A percentile compares a stretch with the other conserved stretches of the same genome.
phyloP scores from a whole-genome alignment of 2,797 vertebrate species.

The Sparidentex hasta region DNA sequence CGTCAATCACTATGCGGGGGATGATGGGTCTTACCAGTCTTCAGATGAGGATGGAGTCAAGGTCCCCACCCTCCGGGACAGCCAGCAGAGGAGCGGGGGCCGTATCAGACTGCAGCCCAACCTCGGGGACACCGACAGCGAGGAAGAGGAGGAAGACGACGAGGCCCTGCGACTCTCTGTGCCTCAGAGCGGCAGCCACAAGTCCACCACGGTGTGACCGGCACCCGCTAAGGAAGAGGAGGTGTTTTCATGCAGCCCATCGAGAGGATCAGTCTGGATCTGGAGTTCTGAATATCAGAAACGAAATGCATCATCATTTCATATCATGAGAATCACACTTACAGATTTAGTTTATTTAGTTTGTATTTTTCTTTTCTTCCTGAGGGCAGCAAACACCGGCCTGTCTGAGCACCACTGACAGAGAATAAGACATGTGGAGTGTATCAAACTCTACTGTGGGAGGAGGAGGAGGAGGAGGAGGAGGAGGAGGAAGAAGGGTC shows the following conservation, averaged over 20 bases:
- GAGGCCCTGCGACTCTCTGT: conserved; percentile 81
- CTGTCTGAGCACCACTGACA: conserved; percentile 58
- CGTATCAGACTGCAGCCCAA: conserved; percentile 87
- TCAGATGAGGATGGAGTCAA: conserved; percentile 93
- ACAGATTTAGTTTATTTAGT: conserved; percentile 43
- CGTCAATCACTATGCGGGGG: conserved; percentile 92
- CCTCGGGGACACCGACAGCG: conserved; percentile 89
- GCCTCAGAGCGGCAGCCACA: conserved; percentile 79
- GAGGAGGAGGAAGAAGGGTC: neutral
- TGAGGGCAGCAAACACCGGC: conserved; percentile 85
- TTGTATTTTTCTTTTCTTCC: conserved; percentile 50
- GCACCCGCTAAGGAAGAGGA: conserved; percentile 8
- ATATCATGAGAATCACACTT: conserved; percentile 50
- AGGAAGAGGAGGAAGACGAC: conserved; percentile 80
- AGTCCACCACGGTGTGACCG: conserved; percentile 94
- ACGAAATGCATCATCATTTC: conserved; percentile 65
- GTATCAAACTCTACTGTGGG: conserved; percentile 69
- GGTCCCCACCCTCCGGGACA: conserved; percentile 64
- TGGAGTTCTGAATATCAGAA: conserved; percentile 39
- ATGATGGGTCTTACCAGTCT: conserved; percentile 92
- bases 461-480: neutral
- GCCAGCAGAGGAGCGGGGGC: conserved; percentile 76
- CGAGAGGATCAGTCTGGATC: conserved; percentile 25
- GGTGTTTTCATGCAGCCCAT: conserved; percentile 23
- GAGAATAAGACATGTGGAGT: conserved; percentile 76